Evolutionary conservation across 2,797 vertebrate genomes (phyloP), one percentile per base, ranked within the genome.

Genomic region (Falco rusticolus): DNA sequence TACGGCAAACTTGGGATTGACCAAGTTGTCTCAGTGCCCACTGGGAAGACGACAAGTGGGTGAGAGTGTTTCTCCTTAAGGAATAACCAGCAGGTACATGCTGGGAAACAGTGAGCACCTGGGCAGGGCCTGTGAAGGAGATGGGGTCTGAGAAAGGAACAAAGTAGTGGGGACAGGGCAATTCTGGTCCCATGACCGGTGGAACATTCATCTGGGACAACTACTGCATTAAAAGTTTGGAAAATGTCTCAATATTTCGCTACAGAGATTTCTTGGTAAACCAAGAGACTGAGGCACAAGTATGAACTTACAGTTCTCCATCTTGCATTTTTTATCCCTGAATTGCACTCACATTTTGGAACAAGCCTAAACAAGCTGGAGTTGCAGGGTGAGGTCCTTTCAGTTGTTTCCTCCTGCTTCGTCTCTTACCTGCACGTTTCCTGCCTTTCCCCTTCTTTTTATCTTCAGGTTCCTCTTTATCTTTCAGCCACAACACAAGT

Each of bases 371-470:
- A 76, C 72, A 65, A 59, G 25, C 16, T 5, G 5, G 61, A 15
- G 15, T 63, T 77, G 80, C 16, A 64, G 29, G 39, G 48, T 80
- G 29, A 43, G 60, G 39, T 51, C n/a, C 33, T 34, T 53, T 89
- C 64, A 50, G 37, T 84, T 56, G 29, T 76, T 89, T 87, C 13
- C 45, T 88, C 6, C 31, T 94, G 45, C 68, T 64, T 71, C 80
- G 39, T 86, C 16, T 77, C 80, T 78, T 66, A 68, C 34, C 25
- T 71, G 45, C 56, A 33, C 14, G 0, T 70, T 91, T 77, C 48
- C 50, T 79, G 48, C 59, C 41, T 84, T 92, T 87, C 71, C 54
- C 20, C 24, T 51, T 81, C 18, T 84, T 84, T 78, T 64, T 78
- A 48, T 78, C 70, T 72, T 79, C 78, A 41, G 37, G 12, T 43